Conservation (phyloP, 2,888 invertebrate species). For the Elegia similella region DNA sequence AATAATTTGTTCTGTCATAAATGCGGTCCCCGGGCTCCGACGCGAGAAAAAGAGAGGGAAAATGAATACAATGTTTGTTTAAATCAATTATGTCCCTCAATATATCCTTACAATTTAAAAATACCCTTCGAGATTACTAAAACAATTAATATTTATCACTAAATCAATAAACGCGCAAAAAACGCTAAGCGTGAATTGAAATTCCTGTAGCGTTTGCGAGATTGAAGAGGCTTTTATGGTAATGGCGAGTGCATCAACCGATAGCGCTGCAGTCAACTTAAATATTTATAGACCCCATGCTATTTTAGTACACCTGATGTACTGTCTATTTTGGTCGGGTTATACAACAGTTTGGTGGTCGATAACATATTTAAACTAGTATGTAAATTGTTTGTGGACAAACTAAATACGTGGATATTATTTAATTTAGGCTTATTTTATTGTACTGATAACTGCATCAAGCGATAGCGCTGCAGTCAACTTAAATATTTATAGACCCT, state of each 20-base stretch:
- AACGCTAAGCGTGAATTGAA: constrained; percentile 75
- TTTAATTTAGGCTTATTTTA: constrained; percentile 52
- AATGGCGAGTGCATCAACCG: constrained; percentile 72
- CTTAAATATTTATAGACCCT: constrained; percentile 72
- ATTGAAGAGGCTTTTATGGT: constrained; percentile 82
- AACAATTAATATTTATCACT: constrained; percentile 18
- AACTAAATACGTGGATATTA: too few relatives aligned
- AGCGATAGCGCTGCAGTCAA: constrained; percentile 60
- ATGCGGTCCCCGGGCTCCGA: too few relatives aligned
- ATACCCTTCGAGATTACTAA: background rate
- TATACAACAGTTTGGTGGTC: constrained; percentile 45
- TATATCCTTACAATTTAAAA: too few relatives aligned
- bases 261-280: constrained; percentile 64
- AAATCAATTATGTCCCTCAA: too few relatives aligned
- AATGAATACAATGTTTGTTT: too few relatives aligned
- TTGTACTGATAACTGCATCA: constrained; percentile 76
- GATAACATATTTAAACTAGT: constrained; percentile 71
- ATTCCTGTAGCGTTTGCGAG: constrained; percentile 77
- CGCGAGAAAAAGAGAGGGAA: too few relatives aligned
- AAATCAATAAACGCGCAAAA: constrained; percentile 37
- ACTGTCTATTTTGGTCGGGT: constrained; percentile 47
- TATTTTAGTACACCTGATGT: constrained; percentile 70
- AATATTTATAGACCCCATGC: constrained; percentile 68
- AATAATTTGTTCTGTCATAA: too few relatives aligned
- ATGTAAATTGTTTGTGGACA: constrained; percentile 32